Percentiles rank a stretch among this genome's conserved stretches.
Evolutionary conservation across 2,888 invertebrate genomes (phyloP).

Genomic region (Drepana falcataria): DNA sequence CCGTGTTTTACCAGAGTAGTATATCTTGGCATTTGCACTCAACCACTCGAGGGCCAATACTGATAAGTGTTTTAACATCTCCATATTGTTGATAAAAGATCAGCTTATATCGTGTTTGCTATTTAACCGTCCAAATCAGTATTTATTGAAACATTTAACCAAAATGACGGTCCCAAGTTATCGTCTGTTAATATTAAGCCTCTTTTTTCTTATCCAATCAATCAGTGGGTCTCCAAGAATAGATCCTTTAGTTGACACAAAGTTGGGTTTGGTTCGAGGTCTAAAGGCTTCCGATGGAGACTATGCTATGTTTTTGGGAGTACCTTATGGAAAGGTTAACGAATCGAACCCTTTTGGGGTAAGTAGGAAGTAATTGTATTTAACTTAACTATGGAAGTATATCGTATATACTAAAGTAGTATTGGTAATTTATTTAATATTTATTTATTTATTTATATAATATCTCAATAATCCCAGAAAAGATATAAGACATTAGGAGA

Average conservation of each 20-base stretch:
- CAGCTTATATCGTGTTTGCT: neutral
- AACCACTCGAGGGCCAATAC: neutral
- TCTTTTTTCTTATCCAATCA: neutral
- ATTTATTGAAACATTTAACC: neutral
- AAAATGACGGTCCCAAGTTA: neutral
- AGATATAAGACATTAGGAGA: too few relatives aligned
- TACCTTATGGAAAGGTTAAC: slow-evolving; percentile 35
- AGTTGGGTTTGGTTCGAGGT: slow-evolving; percentile 26
- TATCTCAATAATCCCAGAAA: too few relatives aligned
- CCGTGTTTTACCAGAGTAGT: neutral
- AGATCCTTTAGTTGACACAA: slow-evolving; percentile 13
- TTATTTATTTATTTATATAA: too few relatives aligned
- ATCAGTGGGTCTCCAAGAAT: neutral
- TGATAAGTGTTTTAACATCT: neutral
- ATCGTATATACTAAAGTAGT: too few relatives aligned
- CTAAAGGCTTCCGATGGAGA: slow-evolving; percentile 26
- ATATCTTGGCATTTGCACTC: neutral
- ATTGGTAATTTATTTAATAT: too few relatives aligned
- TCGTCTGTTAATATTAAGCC: neutral
- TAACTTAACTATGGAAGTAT: neutral
- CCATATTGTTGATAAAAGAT: neutral
- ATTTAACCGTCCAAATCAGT: neutral
- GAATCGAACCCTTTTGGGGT: slow-evolving; percentile 36
- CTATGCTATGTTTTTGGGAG: slow-evolving; percentile 36
- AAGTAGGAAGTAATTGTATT: slow-evolving; percentile 11